These are phyloP conservation scores for Scopus umbretta DNA, from an alignment of 2,113 vertebrate species.

Conservation along the genomic window DNA sequence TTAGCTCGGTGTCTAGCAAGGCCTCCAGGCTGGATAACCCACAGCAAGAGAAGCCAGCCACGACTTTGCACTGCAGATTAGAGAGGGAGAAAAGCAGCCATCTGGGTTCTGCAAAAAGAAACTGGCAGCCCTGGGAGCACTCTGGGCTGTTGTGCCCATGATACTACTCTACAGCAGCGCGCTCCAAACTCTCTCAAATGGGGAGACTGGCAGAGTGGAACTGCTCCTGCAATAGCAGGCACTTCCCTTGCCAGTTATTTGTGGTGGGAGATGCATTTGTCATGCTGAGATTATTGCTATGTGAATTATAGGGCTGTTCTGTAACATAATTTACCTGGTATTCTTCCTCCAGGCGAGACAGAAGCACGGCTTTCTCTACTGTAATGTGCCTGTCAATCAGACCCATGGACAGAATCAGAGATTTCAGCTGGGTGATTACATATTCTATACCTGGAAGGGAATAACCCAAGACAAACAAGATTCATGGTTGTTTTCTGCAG, in stretches of 20 bases:
- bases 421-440: slow-evolving; percentile 92
- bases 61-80: neutral
- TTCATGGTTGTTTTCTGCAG: neutral
- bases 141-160: neutral
- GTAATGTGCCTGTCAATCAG: slow-evolving; percentile 86
- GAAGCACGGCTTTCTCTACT: slow-evolving; percentile 89
- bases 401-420: slow-evolving; percentile 86
- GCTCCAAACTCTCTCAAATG: neutral
- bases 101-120: slow-evolving; percentile 3
- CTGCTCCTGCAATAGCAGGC: slow-evolving; percentile 7
- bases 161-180: neutral
- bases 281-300: slow-evolving; percentile 40
- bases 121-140: slow-evolving; percentile 3
- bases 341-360: slow-evolving; percentile 94
- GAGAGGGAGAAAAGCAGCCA: slow-evolving; percentile 7
- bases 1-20: neutral
- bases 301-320: slow-evolving; percentile 37
- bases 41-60: slow-evolving; percentile 3
- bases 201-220: neutral
- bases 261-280: slow-evolving; percentile 20
- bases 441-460: slow-evolving; percentile 86
- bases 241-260: slow-evolving; percentile 23
- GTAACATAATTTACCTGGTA: slow-evolving; percentile 83
- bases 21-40: neutral
- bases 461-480: slow-evolving; percentile 15